These are phyloP conservation scores for Plebejus anna DNA, from an alignment of 2,888 invertebrate species.

Conservation along the genomic window DNA sequence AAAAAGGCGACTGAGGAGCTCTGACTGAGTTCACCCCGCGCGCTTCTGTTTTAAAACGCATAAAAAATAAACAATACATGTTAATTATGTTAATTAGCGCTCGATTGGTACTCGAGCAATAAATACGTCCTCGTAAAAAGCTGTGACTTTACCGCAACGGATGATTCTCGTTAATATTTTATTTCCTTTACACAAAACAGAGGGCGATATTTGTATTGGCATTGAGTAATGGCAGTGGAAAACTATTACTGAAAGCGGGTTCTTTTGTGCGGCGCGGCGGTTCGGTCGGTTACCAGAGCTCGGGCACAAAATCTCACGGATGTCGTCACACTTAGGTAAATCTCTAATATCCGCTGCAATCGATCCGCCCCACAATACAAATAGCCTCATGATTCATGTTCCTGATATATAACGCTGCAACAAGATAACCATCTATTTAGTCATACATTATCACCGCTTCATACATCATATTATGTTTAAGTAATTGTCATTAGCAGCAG, in stretches of 20 bases:
- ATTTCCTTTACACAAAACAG: not conserved
- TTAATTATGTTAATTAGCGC: constrained; percentile 14
- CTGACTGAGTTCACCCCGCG: not conserved
- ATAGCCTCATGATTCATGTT: constrained; percentile 9
- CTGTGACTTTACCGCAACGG: not conserved
- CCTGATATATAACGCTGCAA: not conserved
- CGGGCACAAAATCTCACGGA: constrained; percentile 62
- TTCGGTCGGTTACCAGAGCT: constrained; percentile 55
- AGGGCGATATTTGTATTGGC: constrained; percentile 17
- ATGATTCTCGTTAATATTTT: not conserved
- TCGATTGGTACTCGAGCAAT: constrained; percentile 1
- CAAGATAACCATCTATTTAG: constrained; percentile 23
- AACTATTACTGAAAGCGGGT: constrained; percentile 59
- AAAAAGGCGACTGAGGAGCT: constrained; percentile 15
- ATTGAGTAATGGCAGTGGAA: constrained; percentile 43
- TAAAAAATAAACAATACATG: constrained; percentile 15
- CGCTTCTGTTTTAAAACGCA: constrained; percentile 13
- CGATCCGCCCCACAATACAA: constrained; percentile 48
- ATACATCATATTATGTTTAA: constrained; percentile 14
- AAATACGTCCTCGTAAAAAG: constrained; percentile 4
- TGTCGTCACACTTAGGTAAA: constrained; percentile 70
- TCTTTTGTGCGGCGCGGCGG: constrained; percentile 54
- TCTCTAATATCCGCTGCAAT: constrained; percentile 69
- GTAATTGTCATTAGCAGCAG: constrained; percentile 4
- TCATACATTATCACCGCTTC: not conserved